Conservation (phyloP, 2,888 invertebrate genomes). For the Petrolisthes cinctipes region DNA sequence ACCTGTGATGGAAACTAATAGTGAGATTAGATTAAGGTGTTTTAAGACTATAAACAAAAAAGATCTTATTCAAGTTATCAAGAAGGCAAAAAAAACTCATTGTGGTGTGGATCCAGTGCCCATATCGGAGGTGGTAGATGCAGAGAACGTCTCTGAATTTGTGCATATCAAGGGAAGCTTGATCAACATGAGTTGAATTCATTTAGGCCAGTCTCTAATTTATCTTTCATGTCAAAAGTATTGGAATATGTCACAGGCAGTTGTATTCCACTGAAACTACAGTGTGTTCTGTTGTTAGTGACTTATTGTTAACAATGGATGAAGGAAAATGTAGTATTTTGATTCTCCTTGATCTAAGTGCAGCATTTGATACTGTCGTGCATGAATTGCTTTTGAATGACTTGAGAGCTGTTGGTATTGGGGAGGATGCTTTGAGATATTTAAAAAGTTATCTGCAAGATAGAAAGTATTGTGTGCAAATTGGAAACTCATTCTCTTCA, state of each 20-base stretch:
- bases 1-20: too few species aligned
- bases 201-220: too few species aligned
- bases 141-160: too few species aligned
- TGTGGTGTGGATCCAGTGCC: constrained; percentile 5
- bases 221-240: too few species aligned
- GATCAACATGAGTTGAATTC: too few species aligned
- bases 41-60: too few species aligned
- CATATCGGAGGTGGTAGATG: background rate
- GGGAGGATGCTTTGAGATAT: background rate
- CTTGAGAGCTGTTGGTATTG: background rate
- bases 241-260: too few species aligned
- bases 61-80: constrained; percentile 14
- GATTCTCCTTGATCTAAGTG: background rate
- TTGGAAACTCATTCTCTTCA: too few species aligned
- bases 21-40: too few species aligned
- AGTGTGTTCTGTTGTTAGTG: background rate
- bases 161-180: too few species aligned
- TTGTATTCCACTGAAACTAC: too few species aligned
- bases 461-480: background rate
- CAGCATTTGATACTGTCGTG: too few species aligned
- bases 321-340: background rate
- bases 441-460: background rate
- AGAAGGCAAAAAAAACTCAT: constrained; percentile 6
- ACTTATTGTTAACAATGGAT: background rate
- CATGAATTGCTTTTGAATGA: background rate